These are phyloP conservation scores for Rutpela maculata DNA, from an alignment of 2,888 invertebrate species.

Conservation along the genomic window DNA sequence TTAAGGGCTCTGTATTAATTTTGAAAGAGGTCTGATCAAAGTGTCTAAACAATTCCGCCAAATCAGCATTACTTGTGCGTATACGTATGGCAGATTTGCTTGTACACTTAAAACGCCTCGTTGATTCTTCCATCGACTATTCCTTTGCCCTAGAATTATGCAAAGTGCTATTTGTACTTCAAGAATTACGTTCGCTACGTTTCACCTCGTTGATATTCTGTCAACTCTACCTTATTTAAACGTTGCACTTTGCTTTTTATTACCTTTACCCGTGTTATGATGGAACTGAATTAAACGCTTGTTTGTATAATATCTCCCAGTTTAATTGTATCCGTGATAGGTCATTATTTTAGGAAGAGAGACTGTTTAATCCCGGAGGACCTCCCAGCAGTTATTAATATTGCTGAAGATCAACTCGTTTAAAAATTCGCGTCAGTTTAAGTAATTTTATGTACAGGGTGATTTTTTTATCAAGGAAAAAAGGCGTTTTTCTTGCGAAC, in stretches of 20 bases:
- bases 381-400: conserved; percentile 6
- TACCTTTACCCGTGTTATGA: conserved; percentile 10
- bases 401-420: conserved; percentile 6
- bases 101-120: conserved; percentile 8
- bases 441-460: too few species aligned
- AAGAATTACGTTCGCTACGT: conserved; percentile 41
- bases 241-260: conserved; percentile 40
- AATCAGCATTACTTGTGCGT: neutral
- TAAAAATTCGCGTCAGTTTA: neutral
- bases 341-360: conserved; percentile 31
- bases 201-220: conserved; percentile 48
- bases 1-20: neutral
- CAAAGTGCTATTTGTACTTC: conserved; percentile 48
- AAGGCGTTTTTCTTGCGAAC: too few species aligned
- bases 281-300: conserved; percentile 25
- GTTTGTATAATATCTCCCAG: conserved; percentile 16
- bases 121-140: neutral
- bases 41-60: neutral
- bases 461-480: too few species aligned
- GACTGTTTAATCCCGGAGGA: conserved; percentile 24
- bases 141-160: conserved; percentile 35
- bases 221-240: conserved; percentile 45
- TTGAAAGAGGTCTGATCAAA: neutral
- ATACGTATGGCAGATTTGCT: conserved; percentile 12
- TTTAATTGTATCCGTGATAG: conserved; percentile 27